Evolutionary conservation across 2,113 vertebrate genomes (phyloP).

Genomic region (Myrmecobius fasciatus): DNA sequence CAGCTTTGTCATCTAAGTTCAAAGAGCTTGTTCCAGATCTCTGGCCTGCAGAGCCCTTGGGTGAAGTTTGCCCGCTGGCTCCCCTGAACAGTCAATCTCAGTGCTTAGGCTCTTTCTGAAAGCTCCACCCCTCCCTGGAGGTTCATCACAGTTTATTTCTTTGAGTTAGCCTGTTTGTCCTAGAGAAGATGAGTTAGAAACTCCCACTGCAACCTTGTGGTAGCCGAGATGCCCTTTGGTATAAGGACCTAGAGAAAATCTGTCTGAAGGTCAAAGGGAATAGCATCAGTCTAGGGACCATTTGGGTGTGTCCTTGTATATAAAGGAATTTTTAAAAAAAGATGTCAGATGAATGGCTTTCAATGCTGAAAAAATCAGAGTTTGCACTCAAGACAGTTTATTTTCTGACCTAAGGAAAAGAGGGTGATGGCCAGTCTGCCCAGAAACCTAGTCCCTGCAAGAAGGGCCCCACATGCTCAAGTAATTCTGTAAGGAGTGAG

Average conservation of each 20-base stretch:
- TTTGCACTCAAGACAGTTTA: not conserved
- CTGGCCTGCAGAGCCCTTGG: not conserved
- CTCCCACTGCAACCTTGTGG: not conserved
- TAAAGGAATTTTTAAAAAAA: not conserved
- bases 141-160: not conserved
- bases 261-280: not conserved
- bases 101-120: not conserved
- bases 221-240: not conserved
- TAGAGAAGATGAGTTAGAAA: not conserved
- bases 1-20: not conserved
- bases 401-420: not conserved
- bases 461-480: not conserved
- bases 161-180: not conserved
- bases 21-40: not conserved
- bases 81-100: not conserved
- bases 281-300: not conserved
- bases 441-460: not conserved
- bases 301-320: not conserved
- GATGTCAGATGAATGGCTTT: not conserved
- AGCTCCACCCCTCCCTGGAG: not conserved
- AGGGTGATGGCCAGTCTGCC: not conserved
- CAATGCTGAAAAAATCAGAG: not conserved
- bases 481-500: not conserved
- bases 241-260: not conserved
- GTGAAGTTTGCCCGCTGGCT: not conserved